These are phyloP conservation scores for Cotesia vestalis DNA, from an alignment of 1,140 invertebrate genomes.

Conservation along the genomic window DNA sequence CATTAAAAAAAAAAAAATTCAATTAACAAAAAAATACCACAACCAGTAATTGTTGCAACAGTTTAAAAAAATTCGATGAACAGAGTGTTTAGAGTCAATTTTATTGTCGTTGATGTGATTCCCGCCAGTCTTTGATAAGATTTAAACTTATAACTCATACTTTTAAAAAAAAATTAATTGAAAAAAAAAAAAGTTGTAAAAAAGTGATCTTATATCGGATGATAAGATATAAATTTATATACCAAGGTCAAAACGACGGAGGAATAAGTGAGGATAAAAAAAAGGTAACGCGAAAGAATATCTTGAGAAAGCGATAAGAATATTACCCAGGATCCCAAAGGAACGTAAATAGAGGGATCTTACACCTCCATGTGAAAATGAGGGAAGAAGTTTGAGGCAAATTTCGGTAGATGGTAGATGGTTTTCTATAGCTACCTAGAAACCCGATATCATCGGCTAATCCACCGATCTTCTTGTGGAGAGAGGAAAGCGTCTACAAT, in stretches of 20 bases:
- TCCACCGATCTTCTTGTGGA: slow-evolving; percentile 30
- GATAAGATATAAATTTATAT: slow-evolving; percentile 2
- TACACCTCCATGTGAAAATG: slow-evolving; percentile 10
- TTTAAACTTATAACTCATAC: too few relatives aligned
- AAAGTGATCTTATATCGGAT: neutral
- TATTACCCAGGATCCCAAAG: slow-evolving; percentile 31
- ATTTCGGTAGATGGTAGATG: slow-evolving; percentile 14
- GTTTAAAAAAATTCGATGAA: too few relatives aligned
- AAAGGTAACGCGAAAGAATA: slow-evolving; percentile 19
- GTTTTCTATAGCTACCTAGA: slow-evolving; percentile 8
- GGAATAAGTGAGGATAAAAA: slow-evolving; percentile 28
- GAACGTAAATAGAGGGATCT: slow-evolving; percentile 31
- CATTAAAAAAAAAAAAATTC: too few relatives aligned
- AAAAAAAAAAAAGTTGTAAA: too few relatives aligned
- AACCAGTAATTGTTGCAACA: too few relatives aligned
- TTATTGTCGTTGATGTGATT: too few relatives aligned
- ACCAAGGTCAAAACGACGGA: slow-evolving; percentile 26
- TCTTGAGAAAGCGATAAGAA: slow-evolving; percentile 40
- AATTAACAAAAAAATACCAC: too few relatives aligned
- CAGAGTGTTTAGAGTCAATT: too few relatives aligned
- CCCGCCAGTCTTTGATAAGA: too few relatives aligned
- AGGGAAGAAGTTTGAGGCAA: slow-evolving; percentile 16
- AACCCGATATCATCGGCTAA: slow-evolving; percentile 36
- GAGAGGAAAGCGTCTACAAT: slow-evolving; percentile 20
- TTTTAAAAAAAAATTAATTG: too few relatives aligned